Evolutionary conservation across 2,888 invertebrate species (phyloP), one percentile per base, ranked within the genome.

Genomic region (Keiferia lycopersicella): DNA sequence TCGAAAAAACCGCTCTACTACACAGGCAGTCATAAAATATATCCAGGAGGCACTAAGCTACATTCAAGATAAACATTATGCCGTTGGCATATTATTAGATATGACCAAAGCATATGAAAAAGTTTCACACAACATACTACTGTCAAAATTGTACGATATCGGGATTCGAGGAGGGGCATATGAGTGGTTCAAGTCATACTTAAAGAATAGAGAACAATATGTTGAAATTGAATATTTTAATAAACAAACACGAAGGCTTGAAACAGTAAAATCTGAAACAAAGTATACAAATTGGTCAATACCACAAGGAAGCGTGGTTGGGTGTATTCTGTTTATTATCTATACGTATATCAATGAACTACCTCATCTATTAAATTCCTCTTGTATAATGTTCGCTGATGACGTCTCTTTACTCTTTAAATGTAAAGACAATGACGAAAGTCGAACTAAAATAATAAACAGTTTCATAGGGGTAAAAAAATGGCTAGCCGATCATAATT

Each of bases 91-190:
- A 14, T 18, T 56, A 12, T 16, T 56, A 8, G 56, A 56, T 16
- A 56, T 56, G 56, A 26, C 14, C 0, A 56, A 56, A 30, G 56
- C 56, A 6, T 56, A 56, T 30, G 56, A 56, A 6, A 26, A 30
- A 30, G 56, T 56, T 7, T n/a, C n/a, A 2, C 30, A 57, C 11
- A 26, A 34, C 7, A 57, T 57, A n/a, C 16, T 57, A 16, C 11
- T 57, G 12, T 10, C 4, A 16, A 57, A 57, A 34, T n/a, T 57
- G n/a, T 20, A 57, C 16, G 34, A 16, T 4, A n/a, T 57, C 2
- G 56, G 34, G 1, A 57, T 57, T 10, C 16, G 56, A 8, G 56
- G 56, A 30, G 18, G 7, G 1, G 14, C 26, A 2, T 6, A 53
- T 22, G 1, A 22, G 0, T 53, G 53, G 53, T 26, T 53, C 6